phyloP scores from a whole-genome alignment of 2,888 invertebrate species.

The Pomacea canaliculata region DNA sequence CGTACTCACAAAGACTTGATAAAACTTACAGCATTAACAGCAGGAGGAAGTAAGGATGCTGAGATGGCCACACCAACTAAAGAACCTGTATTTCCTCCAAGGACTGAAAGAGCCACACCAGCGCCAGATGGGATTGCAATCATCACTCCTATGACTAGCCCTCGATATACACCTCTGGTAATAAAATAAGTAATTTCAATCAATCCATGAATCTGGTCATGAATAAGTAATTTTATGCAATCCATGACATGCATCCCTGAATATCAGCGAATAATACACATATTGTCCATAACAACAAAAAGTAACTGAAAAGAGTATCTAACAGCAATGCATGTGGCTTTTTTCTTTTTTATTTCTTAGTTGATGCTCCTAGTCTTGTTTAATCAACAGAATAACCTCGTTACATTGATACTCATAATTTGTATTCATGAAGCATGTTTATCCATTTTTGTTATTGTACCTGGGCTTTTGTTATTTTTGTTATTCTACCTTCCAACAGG shows the following conservation, averaged over 20 bases:
- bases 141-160: slow-evolving; percentile 79
- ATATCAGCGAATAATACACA: neutral
- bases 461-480: too few relatives aligned
- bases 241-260: neutral
- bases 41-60: slow-evolving; percentile 83
- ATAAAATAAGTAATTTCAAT: neutral
- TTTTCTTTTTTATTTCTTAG: too few relatives aligned
- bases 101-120: slow-evolving; percentile 81
- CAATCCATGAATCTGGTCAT: slow-evolving; percentile 2
- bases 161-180: slow-evolving; percentile 75
- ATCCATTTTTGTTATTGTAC: too few relatives aligned
- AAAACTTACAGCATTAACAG: slow-evolving; percentile 79
- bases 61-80: slow-evolving; percentile 87
- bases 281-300: neutral
- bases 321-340: neutral
- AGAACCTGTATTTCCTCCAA: slow-evolving; percentile 84
- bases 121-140: slow-evolving; percentile 85
- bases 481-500: too few relatives aligned
- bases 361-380: too few relatives aligned
- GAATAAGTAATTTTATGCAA: neutral
- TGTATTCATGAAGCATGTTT: too few relatives aligned
- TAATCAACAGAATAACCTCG: too few relatives aligned
- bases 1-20: too few relatives aligned
- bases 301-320: neutral
- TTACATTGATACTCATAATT: too few relatives aligned